Conservation (phyloP, 2,888 invertebrate genomes). For the Mimumesa dahlbomi region DNA sequence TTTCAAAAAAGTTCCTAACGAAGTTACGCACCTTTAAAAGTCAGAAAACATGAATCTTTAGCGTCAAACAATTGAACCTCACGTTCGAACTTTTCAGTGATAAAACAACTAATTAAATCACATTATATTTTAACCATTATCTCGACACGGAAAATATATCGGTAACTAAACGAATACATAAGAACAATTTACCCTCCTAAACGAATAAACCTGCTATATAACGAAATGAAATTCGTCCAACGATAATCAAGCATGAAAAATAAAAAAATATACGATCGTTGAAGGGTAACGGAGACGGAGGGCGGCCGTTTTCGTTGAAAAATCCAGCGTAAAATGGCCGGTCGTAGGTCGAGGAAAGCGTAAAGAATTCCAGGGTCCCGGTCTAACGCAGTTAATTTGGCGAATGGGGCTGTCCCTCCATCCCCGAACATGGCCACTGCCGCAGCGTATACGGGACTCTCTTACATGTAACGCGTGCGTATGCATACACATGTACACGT, state of each 20-base stretch:
- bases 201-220: neutral
- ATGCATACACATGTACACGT: neutral
- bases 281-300: constrained; percentile 20
- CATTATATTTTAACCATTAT: too few species aligned
- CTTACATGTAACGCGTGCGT: constrained; percentile 32
- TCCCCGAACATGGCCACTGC: constrained; percentile 75
- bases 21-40: constrained; percentile 19
- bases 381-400: constrained; percentile 78
- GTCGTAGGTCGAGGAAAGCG: constrained; percentile 70
- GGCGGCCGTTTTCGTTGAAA: constrained; percentile 59
- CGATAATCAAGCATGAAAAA: constrained; percentile 31
- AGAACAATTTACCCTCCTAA: too few species aligned
- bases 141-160: too few species aligned
- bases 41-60: constrained; percentile 13
- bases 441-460: constrained; percentile 43
- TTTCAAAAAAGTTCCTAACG: constrained; percentile 54
- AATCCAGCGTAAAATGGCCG: constrained; percentile 76
- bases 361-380: constrained; percentile 74
- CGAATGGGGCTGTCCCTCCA: constrained; percentile 76
- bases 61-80: too few species aligned
- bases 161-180: too few species aligned
- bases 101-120: too few species aligned
- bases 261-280: constrained; percentile 14
- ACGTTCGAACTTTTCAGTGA: too few species aligned
- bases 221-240: constrained; percentile 9